Evolutionary conservation across 2,113 vertebrate species (phyloP).

Genomic region (Sialia sialis): DNA sequence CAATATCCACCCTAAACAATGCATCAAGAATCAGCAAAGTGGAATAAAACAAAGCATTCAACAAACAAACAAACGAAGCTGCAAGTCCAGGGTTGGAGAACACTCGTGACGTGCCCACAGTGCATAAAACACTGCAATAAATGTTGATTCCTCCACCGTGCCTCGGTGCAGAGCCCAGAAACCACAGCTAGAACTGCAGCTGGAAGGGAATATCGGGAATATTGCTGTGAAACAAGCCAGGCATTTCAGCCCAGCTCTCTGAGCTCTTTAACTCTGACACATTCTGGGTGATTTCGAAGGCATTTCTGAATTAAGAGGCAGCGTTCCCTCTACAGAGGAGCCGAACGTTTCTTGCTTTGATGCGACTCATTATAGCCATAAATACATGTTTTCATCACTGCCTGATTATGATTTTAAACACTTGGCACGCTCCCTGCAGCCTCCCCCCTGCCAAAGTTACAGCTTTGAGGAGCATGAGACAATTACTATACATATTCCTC

Average conservation of each 20-base stretch:
- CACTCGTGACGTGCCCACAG: accelerated
- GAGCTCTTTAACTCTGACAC: background rate
- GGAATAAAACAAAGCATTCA: background rate
- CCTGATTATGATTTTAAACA: slow-evolving; percentile 43
- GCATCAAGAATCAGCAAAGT: background rate
- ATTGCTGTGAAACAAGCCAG: background rate
- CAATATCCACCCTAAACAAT: background rate
- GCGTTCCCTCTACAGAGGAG: background rate
- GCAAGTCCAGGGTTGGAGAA: background rate
- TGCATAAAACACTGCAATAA: accelerated
- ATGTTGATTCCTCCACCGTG: background rate
- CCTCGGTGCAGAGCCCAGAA: background rate
- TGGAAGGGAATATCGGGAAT: background rate
- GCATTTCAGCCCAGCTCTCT: background rate
- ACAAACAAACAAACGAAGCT: background rate
- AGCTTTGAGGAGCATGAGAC: slow-evolving; percentile 56
- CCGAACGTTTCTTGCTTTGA: background rate
- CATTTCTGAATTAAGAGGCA: background rate
- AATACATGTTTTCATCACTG: slow-evolving; percentile 39
- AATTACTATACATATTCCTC: slow-evolving; percentile 26
- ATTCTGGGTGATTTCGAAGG: background rate
- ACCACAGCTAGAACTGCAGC: background rate
- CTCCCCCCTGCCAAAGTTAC: slow-evolving; percentile 28
- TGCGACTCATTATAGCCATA: slow-evolving; percentile 27
- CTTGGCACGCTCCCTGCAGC: slow-evolving; percentile 14